A percentile compares a stretch with the other conserved stretches of the same genome.
Conservation (phyloP, 2,888 invertebrate genomes). For the Drosophila testacea region DNA sequence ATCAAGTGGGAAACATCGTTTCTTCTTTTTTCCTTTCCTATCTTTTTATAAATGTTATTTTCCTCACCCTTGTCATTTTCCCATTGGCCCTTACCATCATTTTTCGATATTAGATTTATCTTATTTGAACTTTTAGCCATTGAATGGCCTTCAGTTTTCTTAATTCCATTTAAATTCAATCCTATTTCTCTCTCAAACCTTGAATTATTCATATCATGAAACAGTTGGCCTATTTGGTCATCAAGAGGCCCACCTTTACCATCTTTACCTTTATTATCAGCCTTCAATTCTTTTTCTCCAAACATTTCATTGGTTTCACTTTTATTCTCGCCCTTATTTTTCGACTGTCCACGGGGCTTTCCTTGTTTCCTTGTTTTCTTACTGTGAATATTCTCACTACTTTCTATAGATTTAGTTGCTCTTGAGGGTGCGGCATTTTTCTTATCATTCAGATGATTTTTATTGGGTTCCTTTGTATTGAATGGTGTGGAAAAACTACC, state of each 20-base stretch:
- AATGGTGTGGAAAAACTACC: not conserved
- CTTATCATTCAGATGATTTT: not conserved
- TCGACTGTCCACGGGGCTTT: not conserved
- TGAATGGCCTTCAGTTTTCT: not conserved
- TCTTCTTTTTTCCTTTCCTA: constrained; percentile 5
- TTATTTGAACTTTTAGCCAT: not conserved
- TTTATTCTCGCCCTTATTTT: constrained; percentile 2
- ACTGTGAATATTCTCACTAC: constrained; percentile 7
- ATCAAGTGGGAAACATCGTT: not conserved
- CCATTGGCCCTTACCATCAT: not conserved
- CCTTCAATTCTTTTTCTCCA: not conserved
- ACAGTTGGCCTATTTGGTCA: not conserved
- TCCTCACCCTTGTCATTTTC: not conserved
- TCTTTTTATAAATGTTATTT: not conserved
- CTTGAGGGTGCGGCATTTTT: not conserved
- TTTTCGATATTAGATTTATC: not conserved
- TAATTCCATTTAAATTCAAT: not conserved
- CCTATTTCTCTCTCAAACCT: not conserved
- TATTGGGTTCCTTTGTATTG: too few species aligned
- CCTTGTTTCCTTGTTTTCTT: constrained; percentile 9
- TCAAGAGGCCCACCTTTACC: not conserved
- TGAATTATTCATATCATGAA: not conserved
- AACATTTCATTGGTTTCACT: not conserved
- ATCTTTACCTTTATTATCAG: not conserved
- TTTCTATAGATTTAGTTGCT: not conserved